Conservation (phyloP, 2,888 invertebrate genomes). For the Saturnia pavonia region DNA sequence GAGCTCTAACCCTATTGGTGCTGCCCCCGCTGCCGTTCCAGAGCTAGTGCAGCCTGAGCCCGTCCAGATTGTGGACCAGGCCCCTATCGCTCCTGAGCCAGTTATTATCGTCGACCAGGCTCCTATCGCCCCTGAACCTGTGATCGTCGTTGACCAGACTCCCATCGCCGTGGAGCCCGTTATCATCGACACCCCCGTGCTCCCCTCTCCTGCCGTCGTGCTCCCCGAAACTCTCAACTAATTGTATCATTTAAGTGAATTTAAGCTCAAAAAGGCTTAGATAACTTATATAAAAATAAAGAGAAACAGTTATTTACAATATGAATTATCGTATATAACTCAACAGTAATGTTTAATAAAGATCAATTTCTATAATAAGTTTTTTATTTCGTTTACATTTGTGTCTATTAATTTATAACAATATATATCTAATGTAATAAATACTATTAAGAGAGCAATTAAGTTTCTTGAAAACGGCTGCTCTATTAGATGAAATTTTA, state of each 20-base stretch:
- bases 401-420: not conserved
- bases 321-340: not conserved
- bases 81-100: conserved; percentile 14
- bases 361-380: not conserved
- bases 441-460: no score
- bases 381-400: not conserved
- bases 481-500: no score
- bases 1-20: conserved; percentile 25
- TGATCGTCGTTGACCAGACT: conserved; percentile 19
- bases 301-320: not conserved
- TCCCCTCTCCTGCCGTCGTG: conserved; percentile 35
- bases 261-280: conserved; percentile 2
- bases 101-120: conserved; percentile 22
- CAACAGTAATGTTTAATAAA: conserved; percentile 6
- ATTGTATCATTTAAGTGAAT: conserved; percentile 22
- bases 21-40: conserved; percentile 26
- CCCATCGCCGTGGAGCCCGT: conserved; percentile 24
- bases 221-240: conserved; percentile 51
- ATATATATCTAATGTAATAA: no score
- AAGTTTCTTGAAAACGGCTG: no score
- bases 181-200: conserved; percentile 29
- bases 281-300: conserved; percentile 12
- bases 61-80: conserved; percentile 23
- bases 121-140: conserved; percentile 23
- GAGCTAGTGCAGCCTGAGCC: conserved; percentile 19